A percentile compares a stretch with the other conserved stretches of the same genome.
phyloP scores from a whole-genome alignment of 2,113 vertebrate genomes.

The Cochlearius cochlearius region DNA sequence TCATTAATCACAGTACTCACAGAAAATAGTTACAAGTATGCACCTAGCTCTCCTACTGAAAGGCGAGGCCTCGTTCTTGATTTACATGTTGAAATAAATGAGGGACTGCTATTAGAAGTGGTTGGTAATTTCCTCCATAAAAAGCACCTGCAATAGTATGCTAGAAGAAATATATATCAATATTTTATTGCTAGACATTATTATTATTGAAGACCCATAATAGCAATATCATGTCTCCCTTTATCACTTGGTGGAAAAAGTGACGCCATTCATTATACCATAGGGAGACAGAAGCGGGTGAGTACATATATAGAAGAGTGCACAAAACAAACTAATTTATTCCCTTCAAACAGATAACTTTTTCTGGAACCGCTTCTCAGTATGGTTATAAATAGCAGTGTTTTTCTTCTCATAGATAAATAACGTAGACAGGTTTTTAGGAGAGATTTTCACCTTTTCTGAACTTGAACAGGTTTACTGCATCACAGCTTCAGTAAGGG shows the following conservation, averaged over 20 bases:
- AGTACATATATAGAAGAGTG: not conserved
- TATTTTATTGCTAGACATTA: not conserved
- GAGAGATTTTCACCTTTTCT: not conserved
- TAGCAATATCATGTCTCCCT: not conserved
- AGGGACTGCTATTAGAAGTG: not conserved
- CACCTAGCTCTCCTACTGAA: not conserved
- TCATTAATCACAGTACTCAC: not conserved
- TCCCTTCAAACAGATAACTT: not conserved
- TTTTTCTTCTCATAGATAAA: not conserved
- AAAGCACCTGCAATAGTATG: not conserved
- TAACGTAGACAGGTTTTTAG: not conserved
- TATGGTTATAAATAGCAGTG: not conserved
- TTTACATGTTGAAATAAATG: not conserved
- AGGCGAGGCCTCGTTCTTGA: not conserved
- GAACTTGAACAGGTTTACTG: not conserved
- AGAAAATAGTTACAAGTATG: not conserved
- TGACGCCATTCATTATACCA: not conserved
- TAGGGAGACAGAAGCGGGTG: not conserved
- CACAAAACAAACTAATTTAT: not conserved
- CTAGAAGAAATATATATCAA: not conserved
- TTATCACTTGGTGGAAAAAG: slow-evolving; percentile 1
- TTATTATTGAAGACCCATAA: not conserved
- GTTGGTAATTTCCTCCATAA: not conserved
- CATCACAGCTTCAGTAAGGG: not conserved
- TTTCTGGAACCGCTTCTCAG: not conserved